Conservation (phyloP, 2,888 invertebrate species). For the Sesia bembeciformis region DNA sequence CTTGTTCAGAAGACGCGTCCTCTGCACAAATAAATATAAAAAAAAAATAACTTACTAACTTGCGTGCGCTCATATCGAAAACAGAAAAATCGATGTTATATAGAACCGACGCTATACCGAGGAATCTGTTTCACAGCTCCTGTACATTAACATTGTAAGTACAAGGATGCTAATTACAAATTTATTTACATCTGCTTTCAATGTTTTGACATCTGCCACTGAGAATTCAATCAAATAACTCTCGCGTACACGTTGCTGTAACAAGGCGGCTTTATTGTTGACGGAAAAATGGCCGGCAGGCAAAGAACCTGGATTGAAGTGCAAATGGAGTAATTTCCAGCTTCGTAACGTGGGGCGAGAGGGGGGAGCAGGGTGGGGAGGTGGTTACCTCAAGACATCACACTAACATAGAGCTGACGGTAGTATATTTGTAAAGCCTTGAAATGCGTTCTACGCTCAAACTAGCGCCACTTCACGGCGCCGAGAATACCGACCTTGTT, state of each 20-base stretch:
- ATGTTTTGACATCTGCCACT: background rate
- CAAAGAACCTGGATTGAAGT: constrained; percentile 68
- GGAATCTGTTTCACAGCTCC: too few relatives aligned
- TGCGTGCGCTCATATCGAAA: too few relatives aligned
- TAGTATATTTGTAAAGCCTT: background rate
- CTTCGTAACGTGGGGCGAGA: constrained; percentile 11
- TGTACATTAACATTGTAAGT: too few relatives aligned
- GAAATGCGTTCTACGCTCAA: too few relatives aligned
- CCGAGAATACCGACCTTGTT: too few relatives aligned
- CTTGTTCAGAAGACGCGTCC: too few relatives aligned
- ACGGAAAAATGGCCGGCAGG: constrained; percentile 65
- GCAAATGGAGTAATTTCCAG: constrained; percentile 65
- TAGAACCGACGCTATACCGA: too few relatives aligned
- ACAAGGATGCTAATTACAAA: too few relatives aligned
- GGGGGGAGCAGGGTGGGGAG: background rate
- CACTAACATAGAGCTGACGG: background rate
- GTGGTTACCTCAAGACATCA: background rate
- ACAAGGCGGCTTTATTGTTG: constrained; percentile 21
- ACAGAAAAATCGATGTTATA: too few relatives aligned
- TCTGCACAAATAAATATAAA: too few relatives aligned
- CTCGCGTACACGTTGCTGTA: constrained; percentile 1
- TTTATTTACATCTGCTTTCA: background rate
- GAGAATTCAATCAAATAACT: constrained; percentile 17
- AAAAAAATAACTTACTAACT: too few relatives aligned
- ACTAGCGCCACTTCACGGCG: too few relatives aligned